A percentile compares a stretch with the other conserved stretches of the same genome.
phyloP scores from a whole-genome alignment of 2,888 invertebrate genomes.

The Platypus cylindrus region DNA sequence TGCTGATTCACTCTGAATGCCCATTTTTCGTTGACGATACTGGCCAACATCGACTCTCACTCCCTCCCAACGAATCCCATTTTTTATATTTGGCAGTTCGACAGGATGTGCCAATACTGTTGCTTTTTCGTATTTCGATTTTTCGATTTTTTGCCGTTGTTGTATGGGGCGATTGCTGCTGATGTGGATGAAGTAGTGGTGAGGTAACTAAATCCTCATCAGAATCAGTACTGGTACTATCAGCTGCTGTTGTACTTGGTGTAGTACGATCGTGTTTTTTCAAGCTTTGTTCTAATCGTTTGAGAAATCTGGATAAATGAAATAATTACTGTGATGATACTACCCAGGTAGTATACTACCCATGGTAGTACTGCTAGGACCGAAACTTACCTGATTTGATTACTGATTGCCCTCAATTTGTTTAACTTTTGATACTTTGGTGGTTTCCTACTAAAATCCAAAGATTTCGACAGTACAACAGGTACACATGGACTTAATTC shows the following conservation, averaged over 20 bases:
- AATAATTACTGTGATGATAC: neutral
- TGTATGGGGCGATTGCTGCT: slow-evolving; percentile 29
- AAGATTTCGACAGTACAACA: slow-evolving; percentile 48
- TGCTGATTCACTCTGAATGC: slow-evolving; percentile 33
- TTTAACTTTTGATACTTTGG: slow-evolving; percentile 47
- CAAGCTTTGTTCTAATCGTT: slow-evolving; percentile 57
- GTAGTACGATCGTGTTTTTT: slow-evolving; percentile 53
- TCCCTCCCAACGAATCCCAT: slow-evolving; percentile 26
- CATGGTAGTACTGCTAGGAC: too few relatives aligned
- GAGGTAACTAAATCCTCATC: slow-evolving; percentile 46
- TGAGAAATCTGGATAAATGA: slow-evolving; percentile 43
- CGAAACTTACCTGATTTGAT: slow-evolving; percentile 55
- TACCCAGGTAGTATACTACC: too few relatives aligned
- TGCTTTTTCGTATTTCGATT: slow-evolving; percentile 34
- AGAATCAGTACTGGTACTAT: slow-evolving; percentile 18
- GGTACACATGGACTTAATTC: slow-evolving; percentile 34
- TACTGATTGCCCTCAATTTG: slow-evolving; percentile 57
- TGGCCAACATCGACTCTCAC: slow-evolving; percentile 27
- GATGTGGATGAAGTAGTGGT: slow-evolving; percentile 41
- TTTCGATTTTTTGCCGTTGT: slow-evolving; percentile 16
- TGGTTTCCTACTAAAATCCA: slow-evolving; percentile 35
- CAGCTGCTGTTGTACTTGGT: too few relatives aligned
- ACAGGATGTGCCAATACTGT: slow-evolving; percentile 26
- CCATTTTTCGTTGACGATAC: slow-evolving; percentile 29
- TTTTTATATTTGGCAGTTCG: slow-evolving; percentile 26